Conservation (phyloP, 2,113 vertebrate species). For the Oryzias javanicus region DNA sequence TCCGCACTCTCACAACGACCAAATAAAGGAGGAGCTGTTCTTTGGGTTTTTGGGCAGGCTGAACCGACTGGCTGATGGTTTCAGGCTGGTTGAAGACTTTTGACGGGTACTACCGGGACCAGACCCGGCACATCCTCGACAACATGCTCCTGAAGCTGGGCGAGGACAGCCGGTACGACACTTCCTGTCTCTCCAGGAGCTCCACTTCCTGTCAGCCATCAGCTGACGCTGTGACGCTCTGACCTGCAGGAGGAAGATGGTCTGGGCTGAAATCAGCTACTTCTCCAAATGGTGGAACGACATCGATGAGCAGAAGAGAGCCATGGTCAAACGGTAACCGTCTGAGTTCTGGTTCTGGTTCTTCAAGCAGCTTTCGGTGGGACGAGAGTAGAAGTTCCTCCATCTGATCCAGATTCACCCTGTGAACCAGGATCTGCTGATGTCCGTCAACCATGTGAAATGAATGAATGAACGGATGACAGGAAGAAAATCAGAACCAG, state of each 20-base stretch:
- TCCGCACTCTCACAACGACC: conserved; percentile 95
- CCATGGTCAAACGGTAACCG: conserved; percentile 83
- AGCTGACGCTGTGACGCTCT: neutral
- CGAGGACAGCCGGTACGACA: conserved; percentile 74
- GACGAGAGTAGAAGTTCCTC: no score
- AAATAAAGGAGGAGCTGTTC: conserved; percentile 61
- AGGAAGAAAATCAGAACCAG: no score
- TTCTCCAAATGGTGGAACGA: conserved; percentile 91
- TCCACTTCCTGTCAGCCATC: neutral
- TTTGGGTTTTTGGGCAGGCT: neutral
- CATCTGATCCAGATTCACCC: no score
- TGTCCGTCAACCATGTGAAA: no score
- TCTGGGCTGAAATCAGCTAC: conserved; percentile 93
- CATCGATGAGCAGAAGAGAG: conserved; percentile 85
- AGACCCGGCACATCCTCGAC: conserved; percentile 90
- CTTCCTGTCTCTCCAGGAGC: neutral
- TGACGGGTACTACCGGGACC: conserved; percentile 88
- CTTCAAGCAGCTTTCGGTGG: neutral
- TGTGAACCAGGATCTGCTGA: no score
- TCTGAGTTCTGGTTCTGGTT: neutral
- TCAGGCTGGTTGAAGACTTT: conserved; percentile 96
- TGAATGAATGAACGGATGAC: no score
- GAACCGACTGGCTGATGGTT: neutral
- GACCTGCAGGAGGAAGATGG: conserved; percentile 81
- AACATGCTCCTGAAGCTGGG: conserved; percentile 90